Conservation (phyloP, 2,113 vertebrate genomes). For the Clinocottus analis region DNA sequence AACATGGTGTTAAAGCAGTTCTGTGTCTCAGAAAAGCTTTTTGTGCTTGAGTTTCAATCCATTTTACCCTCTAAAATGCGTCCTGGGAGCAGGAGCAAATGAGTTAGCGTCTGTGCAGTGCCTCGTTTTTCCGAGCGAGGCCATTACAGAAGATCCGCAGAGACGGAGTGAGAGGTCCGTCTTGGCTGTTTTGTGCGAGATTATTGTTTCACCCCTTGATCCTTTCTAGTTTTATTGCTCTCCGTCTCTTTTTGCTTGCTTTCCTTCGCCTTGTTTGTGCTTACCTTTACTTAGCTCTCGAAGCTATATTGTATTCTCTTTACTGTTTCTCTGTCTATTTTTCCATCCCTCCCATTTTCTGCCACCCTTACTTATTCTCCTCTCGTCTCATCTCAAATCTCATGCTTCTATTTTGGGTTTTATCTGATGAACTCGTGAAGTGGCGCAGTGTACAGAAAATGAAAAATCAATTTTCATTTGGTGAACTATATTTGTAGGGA, state of each 20-base stretch:
- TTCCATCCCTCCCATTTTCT: slow-evolving; percentile 10
- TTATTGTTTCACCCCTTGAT: slow-evolving; percentile 65
- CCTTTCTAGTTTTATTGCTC: slow-evolving; percentile 45
- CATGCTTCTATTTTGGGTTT: slow-evolving; percentile 41
- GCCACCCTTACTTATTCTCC: neutral
- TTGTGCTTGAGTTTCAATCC: slow-evolving; percentile 62
- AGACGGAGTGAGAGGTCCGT: slow-evolving; percentile 51
- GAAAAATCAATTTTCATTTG: slow-evolving; percentile 36
- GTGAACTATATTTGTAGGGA: slow-evolving; percentile 31
- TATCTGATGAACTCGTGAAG: slow-evolving; percentile 34
- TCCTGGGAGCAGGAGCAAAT: slow-evolving; percentile 68
- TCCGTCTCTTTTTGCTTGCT: slow-evolving; percentile 8
- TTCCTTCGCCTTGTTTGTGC: neutral
- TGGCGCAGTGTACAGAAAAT: slow-evolving; percentile 21
- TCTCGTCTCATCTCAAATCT: slow-evolving; percentile 30
- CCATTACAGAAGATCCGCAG: slow-evolving; percentile 62
- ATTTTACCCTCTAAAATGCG: slow-evolving; percentile 67
- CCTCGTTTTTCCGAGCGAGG: slow-evolving; percentile 53
- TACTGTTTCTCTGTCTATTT: neutral
- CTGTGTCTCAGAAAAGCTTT: slow-evolving; percentile 57
- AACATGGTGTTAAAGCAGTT: slow-evolving; percentile 54
- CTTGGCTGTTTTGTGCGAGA: slow-evolving; percentile 46
- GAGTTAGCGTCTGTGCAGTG: slow-evolving; percentile 51
- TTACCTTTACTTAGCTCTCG: slow-evolving; percentile 28
- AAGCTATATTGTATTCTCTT: slow-evolving; percentile 18